These are phyloP conservation scores for Pipistrellus pipistrellus DNA, from an alignment of 2,797 vertebrate genomes.

Conservation along the genomic window DNA sequence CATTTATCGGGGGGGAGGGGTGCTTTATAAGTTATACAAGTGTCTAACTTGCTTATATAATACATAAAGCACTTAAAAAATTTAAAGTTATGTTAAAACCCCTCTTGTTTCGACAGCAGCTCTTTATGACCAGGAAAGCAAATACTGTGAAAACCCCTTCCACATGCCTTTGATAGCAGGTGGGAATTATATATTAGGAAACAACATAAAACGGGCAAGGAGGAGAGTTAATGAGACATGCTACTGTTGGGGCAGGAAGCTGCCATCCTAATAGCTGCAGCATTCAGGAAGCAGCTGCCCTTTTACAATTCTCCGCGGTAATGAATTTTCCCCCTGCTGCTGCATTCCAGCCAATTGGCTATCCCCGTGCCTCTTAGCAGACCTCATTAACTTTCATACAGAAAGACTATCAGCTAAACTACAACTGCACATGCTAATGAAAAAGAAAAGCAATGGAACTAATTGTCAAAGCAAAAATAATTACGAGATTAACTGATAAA, in stretches of 20 bases:
- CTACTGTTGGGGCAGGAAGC: conserved; percentile 51
- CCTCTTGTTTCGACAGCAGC: background rate
- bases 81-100: background rate
- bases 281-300: conserved; percentile 75
- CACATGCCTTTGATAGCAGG: background rate
- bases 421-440: conserved; percentile 65
- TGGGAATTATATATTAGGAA: conserved; percentile 45
- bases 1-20: no score
- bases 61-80: no score
- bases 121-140: conserved; percentile 36
- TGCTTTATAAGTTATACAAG: background rate
- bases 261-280: conserved; percentile 35
- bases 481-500: conserved; percentile 51
- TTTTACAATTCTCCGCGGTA: conserved; percentile 62
- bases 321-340: conserved; percentile 66
- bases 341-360: conserved; percentile 67
- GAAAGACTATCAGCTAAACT: conserved; percentile 63
- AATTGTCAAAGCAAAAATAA: conserved; percentile 70
- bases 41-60: background rate
- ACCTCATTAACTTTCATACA: conserved; percentile 74
- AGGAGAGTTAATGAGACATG: conserved; percentile 64
- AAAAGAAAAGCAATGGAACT: conserved; percentile 60
- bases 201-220: conserved; percentile 30
- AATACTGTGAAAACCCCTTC: conserved; percentile 31
- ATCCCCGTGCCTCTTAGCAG: conserved; percentile 65